phyloP scores from a whole-genome alignment of 2,888 invertebrate genomes.

The Yponomeuta malinellus region DNA sequence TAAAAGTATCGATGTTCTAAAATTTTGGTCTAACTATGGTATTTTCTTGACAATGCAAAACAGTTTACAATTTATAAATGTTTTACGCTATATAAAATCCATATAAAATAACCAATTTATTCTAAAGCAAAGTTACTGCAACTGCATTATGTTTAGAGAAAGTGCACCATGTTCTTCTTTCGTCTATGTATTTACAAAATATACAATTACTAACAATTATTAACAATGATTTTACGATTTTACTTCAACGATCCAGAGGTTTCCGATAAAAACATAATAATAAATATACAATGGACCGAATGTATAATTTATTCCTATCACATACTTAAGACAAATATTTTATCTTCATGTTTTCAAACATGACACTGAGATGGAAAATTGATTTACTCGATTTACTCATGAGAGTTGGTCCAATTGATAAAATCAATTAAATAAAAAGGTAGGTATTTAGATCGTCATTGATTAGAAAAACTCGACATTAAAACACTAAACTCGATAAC shows the following conservation, averaged over 20 bases:
- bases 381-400: neutral
- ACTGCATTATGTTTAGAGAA: slow-evolving; percentile 30
- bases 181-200: slow-evolving; percentile 61
- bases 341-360: neutral
- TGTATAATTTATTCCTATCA: slow-evolving; percentile 14
- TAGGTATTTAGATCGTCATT: neutral
- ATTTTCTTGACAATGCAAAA: slow-evolving; percentile 5
- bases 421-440: neutral
- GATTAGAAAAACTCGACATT: neutral
- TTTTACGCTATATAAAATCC: slow-evolving; percentile 15
- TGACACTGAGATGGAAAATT: neutral
- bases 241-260: slow-evolving; percentile 16
- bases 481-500: neutral
- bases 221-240: slow-evolving; percentile 53
- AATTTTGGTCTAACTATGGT: neutral
- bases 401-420: neutral
- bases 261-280: slow-evolving; percentile 3
- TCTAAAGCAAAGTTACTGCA: slow-evolving; percentile 12
- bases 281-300: slow-evolving; percentile 14
- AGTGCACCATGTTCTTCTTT: slow-evolving; percentile 58
- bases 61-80: slow-evolving; percentile 3
- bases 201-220: slow-evolving; percentile 67
- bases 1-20: slow-evolving; percentile 3
- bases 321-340: slow-evolving; percentile 16
- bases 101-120: slow-evolving; percentile 15